A percentile compares a stretch with the other conserved stretches of the same genome.
Conservation (phyloP, 2,113 vertebrate genomes). For the Bungarus multicinctus region DNA sequence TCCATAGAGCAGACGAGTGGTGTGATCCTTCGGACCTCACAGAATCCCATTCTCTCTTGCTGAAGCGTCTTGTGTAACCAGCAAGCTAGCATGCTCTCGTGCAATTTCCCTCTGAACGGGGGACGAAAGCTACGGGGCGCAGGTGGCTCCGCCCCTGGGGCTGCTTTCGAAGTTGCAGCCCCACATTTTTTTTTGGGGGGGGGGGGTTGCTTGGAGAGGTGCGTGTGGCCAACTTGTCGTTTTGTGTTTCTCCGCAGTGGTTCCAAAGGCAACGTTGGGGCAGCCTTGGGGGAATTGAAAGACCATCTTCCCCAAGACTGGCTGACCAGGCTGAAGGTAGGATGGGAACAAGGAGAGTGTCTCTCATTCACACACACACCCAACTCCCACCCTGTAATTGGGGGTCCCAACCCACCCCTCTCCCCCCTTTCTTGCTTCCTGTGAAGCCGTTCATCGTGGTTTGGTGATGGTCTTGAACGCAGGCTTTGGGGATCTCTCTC, state of each 20-base stretch:
- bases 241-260: neutral
- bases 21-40: neutral
- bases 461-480: no score
- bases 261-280: neutral
- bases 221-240: neutral
- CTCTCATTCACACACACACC: no score
- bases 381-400: no score
- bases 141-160: neutral
- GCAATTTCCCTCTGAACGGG: rapidly evolving
- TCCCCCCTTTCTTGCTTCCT: no score
- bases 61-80: neutral
- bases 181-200: neutral
- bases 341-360: neutral
- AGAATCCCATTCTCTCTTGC: neutral
- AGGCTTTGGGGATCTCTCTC: no score
- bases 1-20: rapidly evolving
- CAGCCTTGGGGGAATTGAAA: neutral
- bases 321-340: slow-evolving; percentile 75
- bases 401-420: neutral
- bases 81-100: neutral
- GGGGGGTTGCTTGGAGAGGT: no score
- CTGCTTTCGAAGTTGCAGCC: no score
- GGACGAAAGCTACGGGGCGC: neutral
- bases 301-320: slow-evolving; percentile 77
- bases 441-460: no score